phyloP scores from a whole-genome alignment of 2,797 vertebrate species.

The Austrolebias charrua region DNA sequence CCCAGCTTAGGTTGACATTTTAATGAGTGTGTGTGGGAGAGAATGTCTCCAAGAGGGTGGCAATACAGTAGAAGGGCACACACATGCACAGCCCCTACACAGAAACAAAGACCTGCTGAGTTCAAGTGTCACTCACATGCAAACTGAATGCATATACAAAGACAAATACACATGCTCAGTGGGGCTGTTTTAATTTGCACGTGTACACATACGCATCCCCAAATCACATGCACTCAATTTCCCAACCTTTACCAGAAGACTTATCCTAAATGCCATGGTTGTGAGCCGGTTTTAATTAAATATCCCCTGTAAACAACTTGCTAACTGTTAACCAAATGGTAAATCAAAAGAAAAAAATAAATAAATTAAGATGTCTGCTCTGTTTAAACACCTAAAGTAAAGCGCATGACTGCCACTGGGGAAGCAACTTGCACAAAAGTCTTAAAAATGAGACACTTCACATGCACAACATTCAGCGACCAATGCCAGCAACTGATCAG shows the following conservation, averaged over 20 bases:
- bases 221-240: conserved; percentile 29
- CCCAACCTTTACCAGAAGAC: conserved; percentile 15
- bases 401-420: neutral
- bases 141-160: conserved; percentile 15
- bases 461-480: conserved; percentile 10
- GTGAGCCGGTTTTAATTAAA: conserved; percentile 23
- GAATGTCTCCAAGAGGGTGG: conserved; percentile 60
- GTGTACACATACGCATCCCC: conserved; percentile 1
- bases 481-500: conserved; percentile 4
- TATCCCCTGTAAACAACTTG: conserved; percentile 29
- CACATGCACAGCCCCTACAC: conserved; percentile 32
- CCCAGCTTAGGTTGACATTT: conserved; percentile 68
- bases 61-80: conserved; percentile 41
- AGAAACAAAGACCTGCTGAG: conserved; percentile 60
- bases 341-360: neutral
- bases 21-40: conserved; percentile 73
- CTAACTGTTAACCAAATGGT: conserved; percentile 3
- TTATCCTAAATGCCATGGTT: conserved; percentile 23
- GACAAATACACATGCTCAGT: conserved; percentile 29
- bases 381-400: conserved; percentile 16
- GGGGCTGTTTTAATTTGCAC: conserved; percentile 19
- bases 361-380: conserved; percentile 10
- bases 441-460: conserved; percentile 9
- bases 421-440: conserved; percentile 3
- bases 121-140: conserved; percentile 26